Evolutionary conservation across 2,113 vertebrate genomes (phyloP).

Genomic region (Entelurus aequoreus): DNA sequence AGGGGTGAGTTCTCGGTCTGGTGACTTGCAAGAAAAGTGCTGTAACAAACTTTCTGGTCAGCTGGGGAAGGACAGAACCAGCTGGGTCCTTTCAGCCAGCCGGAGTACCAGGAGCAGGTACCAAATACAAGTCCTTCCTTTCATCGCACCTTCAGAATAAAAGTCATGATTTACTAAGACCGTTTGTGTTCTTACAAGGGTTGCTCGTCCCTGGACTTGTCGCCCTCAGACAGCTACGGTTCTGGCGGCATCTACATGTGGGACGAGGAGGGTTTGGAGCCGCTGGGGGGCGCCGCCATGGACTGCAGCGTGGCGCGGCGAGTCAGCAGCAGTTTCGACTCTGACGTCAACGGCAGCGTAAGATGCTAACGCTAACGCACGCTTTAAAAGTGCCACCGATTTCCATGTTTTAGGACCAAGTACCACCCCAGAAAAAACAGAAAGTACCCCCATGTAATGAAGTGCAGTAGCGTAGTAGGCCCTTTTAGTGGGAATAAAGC

Average conservation of each 20-base stretch:
- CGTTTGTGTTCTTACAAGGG: constrained; percentile 30
- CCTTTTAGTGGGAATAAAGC: too few relatives aligned
- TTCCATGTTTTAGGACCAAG: too few relatives aligned
- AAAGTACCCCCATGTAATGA: too few relatives aligned
- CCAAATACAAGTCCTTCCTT: not conserved
- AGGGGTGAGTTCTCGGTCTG: constrained; percentile 32
- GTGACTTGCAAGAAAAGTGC: too few relatives aligned
- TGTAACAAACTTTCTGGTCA: not conserved
- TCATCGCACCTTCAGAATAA: not conserved
- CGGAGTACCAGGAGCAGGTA: constrained; percentile 55
- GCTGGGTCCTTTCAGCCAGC: constrained; percentile 37
- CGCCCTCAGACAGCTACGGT: constrained; percentile 92
- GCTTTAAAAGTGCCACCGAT: too few relatives aligned
- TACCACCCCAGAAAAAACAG: too few relatives aligned
- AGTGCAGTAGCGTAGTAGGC: too few relatives aligned
- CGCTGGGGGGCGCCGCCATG: constrained; percentile 72
- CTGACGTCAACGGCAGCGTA: constrained; percentile 93
- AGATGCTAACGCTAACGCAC: constrained; percentile 27
- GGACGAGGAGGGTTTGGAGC: constrained; percentile 95
- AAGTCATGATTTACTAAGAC: not conserved
- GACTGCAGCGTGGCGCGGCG: constrained; percentile 62
- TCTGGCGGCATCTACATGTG: constrained; percentile 97
- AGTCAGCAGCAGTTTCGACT: constrained; percentile 87
- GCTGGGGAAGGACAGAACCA: constrained; percentile 13
- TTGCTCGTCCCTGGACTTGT: constrained; percentile 91